Conservation (phyloP, 2,797 vertebrate genomes). For the Oreonectes daqikongensis region DNA sequence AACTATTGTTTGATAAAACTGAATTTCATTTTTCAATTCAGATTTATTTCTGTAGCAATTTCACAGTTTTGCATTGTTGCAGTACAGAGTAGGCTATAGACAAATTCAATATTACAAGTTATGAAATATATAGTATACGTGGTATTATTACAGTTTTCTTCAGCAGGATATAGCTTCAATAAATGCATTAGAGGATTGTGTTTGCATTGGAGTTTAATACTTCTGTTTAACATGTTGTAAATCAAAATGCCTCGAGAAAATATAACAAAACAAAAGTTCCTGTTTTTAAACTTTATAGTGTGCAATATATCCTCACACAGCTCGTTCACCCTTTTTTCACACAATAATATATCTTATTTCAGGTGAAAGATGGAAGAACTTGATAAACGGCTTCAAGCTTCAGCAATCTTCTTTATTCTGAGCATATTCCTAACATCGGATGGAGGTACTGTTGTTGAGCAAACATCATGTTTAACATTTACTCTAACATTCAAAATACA, state of each 20-base stretch:
- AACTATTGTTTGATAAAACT: neutral
- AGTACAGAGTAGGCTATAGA: too few species aligned
- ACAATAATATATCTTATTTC: neutral
- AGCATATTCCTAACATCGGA: neutral
- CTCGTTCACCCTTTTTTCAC: neutral
- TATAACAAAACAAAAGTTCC: neutral
- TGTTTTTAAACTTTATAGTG: neutral
- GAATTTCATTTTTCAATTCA: too few species aligned
- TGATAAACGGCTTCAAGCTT: slow-evolving; percentile 2
- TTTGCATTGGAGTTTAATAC: slow-evolving; percentile 5
- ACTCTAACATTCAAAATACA: neutral
- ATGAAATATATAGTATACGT: too few species aligned
- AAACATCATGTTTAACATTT: neutral
- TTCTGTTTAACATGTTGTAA: neutral
- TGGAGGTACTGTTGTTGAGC: slow-evolving; percentile 17
- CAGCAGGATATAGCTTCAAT: too few species aligned
- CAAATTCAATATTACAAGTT: too few species aligned
- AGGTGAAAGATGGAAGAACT: slow-evolving; percentile 42
- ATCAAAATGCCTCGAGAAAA: neutral
- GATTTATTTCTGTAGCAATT: too few species aligned
- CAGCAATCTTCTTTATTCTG: slow-evolving; percentile 12
- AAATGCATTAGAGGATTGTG: neutral
- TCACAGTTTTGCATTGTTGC: too few species aligned
- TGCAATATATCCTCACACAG: neutral
- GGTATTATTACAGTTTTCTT: too few species aligned